Conservation (phyloP, 2,797 vertebrate genomes). For the Oryzias sinensis region DNA sequence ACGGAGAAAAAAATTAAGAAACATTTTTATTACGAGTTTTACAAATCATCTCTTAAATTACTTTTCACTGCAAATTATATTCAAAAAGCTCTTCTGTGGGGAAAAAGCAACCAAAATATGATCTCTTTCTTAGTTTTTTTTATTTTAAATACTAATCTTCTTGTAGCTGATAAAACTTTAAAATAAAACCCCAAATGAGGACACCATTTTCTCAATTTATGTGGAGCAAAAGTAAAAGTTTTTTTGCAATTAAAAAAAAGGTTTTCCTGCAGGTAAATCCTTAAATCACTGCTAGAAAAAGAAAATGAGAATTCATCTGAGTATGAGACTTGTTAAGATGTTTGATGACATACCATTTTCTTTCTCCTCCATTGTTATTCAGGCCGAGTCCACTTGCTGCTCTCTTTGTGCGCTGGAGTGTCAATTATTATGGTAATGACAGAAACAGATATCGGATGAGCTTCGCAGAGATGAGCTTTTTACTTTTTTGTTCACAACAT, state of each 20-base stretch:
- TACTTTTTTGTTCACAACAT: constrained; percentile 51
- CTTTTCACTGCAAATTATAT: too few species aligned
- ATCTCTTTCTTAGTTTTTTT: too few species aligned
- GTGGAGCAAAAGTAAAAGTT: too few species aligned
- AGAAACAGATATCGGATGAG: constrained; percentile 76
- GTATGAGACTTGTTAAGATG: constrained; percentile 19
- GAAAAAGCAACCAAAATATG: too few species aligned
- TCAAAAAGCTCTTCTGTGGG: too few species aligned
- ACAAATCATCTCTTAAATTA: too few species aligned
- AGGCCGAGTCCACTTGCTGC: constrained; percentile 40
- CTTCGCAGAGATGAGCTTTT: constrained; percentile 67
- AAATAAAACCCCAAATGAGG: too few species aligned
- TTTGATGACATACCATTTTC: constrained; percentile 44
- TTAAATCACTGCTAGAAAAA: not conserved
- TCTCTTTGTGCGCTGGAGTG: constrained; percentile 63
- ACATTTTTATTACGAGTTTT: too few species aligned
- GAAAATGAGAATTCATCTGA: constrained; percentile 3
- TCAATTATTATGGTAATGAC: constrained; percentile 77
- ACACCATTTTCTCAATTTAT: too few species aligned
- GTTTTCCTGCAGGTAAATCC: not conserved
- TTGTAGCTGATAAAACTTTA: too few species aligned
- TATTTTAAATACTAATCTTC: too few species aligned
- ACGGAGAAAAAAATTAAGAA: too few species aligned
- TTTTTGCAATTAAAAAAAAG: not conserved
- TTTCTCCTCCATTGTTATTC: constrained; percentile 62